phyloP scores from a whole-genome alignment of 92 coral and sea anemone genomes.

The Umimayanthus kanabou region DNA sequence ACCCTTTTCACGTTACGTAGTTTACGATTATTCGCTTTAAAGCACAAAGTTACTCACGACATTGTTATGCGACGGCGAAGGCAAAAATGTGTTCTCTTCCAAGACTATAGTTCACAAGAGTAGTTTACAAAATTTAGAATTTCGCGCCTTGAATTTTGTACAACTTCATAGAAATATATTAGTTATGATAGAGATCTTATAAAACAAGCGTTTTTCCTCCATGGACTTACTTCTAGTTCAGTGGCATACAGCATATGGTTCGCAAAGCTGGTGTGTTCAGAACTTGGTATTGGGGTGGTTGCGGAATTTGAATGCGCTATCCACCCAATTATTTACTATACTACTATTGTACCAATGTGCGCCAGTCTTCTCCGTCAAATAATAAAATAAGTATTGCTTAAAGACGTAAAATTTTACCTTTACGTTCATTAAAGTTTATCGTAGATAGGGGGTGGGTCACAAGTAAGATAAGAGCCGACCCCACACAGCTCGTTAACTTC shows the following conservation, averaged over 20 bases:
- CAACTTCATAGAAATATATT: neutral
- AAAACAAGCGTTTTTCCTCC: neutral
- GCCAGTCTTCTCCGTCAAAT: neutral
- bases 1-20: neutral
- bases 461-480: neutral
- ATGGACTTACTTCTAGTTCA: neutral
- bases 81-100: neutral
- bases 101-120: neutral
- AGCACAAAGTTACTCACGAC: constrained; percentile 25
- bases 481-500: neutral
- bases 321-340: constrained; percentile 9
- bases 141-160: neutral
- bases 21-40: neutral
- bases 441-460: neutral
- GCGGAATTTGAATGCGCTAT: constrained; percentile 36
- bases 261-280: neutral
- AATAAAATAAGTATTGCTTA: neutral
- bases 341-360: neutral
- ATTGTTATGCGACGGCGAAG: neutral
- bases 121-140: neutral
- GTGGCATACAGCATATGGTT: neutral
- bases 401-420: neutral
- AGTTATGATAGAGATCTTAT: neutral
- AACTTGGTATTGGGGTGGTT: neutral
- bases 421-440: neutral